Evolutionary conservation across 2,113 vertebrate species (phyloP), one percentile per base, ranked within the genome.

Genomic region (Lepus europaeus): DNA sequence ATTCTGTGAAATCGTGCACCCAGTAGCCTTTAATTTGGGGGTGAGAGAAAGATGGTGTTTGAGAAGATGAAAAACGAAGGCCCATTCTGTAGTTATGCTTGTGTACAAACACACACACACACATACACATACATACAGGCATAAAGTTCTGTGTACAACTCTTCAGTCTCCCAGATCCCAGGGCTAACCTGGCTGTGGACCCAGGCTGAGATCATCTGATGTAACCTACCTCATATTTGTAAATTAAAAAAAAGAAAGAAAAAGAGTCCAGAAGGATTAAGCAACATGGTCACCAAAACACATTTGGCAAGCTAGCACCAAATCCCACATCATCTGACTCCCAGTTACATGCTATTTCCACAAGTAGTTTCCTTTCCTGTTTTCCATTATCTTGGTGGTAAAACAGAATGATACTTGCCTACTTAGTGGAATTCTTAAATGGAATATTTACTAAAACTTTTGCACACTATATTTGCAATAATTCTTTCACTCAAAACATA

Each of bases 151-250:
- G 13, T n/a, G 25, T 19, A 45, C 51, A 51, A 83, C 77, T 66
- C 31, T 95, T 77, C 59, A 69, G 22, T 87, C 6, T 45, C 20
- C 39, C n/a, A 85, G 63, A 51, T 56, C 82, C 36, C 49, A 27
- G n/a, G 36, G 64, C 84, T 80, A 63, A 61, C 51, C 51, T 70
- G 27, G 49, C 73, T 19, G 61, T 7, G 9, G 31, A 64, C 77
- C 61, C 61, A 93, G 7, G 29, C 49, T 78, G 33, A 85, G 63
- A 64, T 64, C 77, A 94, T 53, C 22, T 69, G 68, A 90, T 85
- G 33, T 85, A 85, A 85, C 3, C 49, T 45, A 93, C 8, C 9
- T 36, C 51, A 17, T 77, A 84, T 27, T 86, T 89, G 33, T 56
- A 49, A 88, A 70, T 16, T 45, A 5, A 53, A n/a, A 80, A 23